Conservation (phyloP, 2,888 invertebrate genomes). For the Conistra vaccinii region DNA sequence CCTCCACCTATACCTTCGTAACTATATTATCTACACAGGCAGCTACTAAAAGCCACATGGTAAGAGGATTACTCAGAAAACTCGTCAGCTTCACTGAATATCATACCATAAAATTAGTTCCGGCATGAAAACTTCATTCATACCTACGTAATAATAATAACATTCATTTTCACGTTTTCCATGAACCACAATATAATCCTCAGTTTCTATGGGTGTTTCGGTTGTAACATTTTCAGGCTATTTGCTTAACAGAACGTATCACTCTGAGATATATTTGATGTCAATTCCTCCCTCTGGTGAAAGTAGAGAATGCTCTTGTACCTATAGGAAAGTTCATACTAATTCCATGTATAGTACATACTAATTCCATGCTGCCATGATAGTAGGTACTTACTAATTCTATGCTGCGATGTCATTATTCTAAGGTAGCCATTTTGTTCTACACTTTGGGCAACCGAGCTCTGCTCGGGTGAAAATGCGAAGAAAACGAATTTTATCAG, state of each 20-base stretch:
- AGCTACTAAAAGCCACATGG: conserved; percentile 12
- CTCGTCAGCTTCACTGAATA: conserved; percentile 26
- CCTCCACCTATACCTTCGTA: background rate
- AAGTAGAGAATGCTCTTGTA: too few species aligned
- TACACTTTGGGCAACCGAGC: too few species aligned
- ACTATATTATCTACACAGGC: background rate
- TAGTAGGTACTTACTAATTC: too few species aligned
- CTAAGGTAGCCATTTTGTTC: too few species aligned
- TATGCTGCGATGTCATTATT: too few species aligned
- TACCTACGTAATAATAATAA: background rate
- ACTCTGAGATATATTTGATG: background rate
- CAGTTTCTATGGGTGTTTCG: background rate
- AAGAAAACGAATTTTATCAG: too few species aligned
- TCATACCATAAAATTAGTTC: conserved; percentile 14
- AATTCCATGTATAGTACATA: too few species aligned
- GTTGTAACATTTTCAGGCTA: background rate
- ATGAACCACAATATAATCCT: background rate
- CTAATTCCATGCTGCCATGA: too few species aligned
- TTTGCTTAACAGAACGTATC: background rate
- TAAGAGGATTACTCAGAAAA: conserved; percentile 45
- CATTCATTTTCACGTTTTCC: background rate
- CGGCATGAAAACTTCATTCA: conserved; percentile 7
- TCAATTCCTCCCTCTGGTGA: too few species aligned
- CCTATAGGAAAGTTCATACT: too few species aligned
- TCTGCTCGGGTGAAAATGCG: too few species aligned